phyloP scores from a whole-genome alignment of 2,888 invertebrate species.

The Microctonus brassicae region DNA sequence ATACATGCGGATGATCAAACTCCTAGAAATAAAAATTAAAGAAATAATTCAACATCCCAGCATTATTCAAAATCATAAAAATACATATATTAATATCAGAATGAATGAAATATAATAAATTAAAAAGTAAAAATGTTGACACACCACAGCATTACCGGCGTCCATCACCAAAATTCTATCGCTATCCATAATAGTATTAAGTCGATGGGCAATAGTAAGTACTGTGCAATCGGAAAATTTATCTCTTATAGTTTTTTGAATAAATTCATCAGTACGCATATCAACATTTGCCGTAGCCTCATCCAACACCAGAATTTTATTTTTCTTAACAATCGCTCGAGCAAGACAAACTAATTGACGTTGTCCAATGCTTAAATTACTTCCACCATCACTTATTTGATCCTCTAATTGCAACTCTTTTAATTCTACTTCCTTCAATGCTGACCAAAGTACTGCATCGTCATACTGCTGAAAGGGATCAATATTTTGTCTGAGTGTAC shows the following conservation, averaged over 20 bases:
- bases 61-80: too few species aligned
- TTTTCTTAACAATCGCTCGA: slow-evolving; percentile 86
- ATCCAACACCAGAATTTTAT: slow-evolving; percentile 87
- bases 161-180: slow-evolving; percentile 74
- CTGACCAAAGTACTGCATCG: slow-evolving; percentile 86
- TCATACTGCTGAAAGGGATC: slow-evolving; percentile 89
- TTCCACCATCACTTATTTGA: slow-evolving; percentile 77
- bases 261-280: slow-evolving; percentile 77
- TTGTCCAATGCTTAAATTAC: slow-evolving; percentile 91
- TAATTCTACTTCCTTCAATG: slow-evolving; percentile 85
- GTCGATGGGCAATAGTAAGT: slow-evolving; percentile 75
- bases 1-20: slow-evolving; percentile 79
- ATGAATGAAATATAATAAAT: not conserved
- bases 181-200: slow-evolving; percentile 76
- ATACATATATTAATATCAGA: too few species aligned
- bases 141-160: slow-evolving; percentile 70
- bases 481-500: slow-evolving; percentile 88
- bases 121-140: slow-evolving; percentile 36
- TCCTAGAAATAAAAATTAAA: slow-evolving; percentile 68
- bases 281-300: slow-evolving; percentile 96
- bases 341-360: slow-evolving; percentile 91
- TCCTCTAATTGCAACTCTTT: slow-evolving; percentile 78
- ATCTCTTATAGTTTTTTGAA: slow-evolving; percentile 72
- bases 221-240: slow-evolving; percentile 74
- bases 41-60: not conserved